Percentiles rank a stretch among this genome's conserved stretches.
phyloP scores from a whole-genome alignment of 2,797 vertebrate species.

The Ctenochaetus hawaiiensis region DNA sequence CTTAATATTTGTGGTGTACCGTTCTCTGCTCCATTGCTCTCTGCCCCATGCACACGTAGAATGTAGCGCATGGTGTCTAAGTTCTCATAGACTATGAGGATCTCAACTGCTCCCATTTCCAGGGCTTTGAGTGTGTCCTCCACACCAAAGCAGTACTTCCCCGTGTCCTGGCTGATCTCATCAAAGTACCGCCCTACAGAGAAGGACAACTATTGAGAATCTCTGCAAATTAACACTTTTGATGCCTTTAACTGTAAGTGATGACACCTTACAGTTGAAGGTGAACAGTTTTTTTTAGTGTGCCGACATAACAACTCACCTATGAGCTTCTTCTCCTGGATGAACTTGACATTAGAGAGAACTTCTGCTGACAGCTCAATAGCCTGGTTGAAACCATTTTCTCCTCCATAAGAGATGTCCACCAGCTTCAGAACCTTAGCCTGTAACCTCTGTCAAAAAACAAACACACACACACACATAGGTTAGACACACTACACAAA shows the following conservation, averaged over 20 bases:
- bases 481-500: slow-evolving; percentile 1
- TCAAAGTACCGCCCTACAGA: slow-evolving; percentile 96
- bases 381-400: slow-evolving; percentile 99
- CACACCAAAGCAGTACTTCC: slow-evolving; percentile 99
- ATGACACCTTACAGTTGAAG: neutral
- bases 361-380: slow-evolving; percentile 99
- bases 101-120: slow-evolving; percentile 99
- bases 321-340: slow-evolving; percentile 99
- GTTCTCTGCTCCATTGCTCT: slow-evolving; percentile 88
- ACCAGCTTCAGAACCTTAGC: slow-evolving; percentile 99
- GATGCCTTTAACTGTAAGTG: neutral
- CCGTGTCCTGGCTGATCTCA: slow-evolving; percentile 99
- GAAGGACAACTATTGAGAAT: slow-evolving; percentile 19
- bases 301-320: slow-evolving; percentile 70
- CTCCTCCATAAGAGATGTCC: slow-evolving; percentile 99
- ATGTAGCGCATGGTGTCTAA: slow-evolving; percentile 99
- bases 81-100: slow-evolving; percentile 99
- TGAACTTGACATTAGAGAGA: slow-evolving; percentile 99
- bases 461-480: slow-evolving; percentile 35
- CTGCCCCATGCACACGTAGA: slow-evolving; percentile 95
- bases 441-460: slow-evolving; percentile 90
- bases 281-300: neutral
- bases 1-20: slow-evolving; percentile 60
- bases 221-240: neutral
- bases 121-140: slow-evolving; percentile 98